Conservation (phyloP, 1,140 invertebrate genomes). For the Phymorhynchus buccinoides region DNA sequence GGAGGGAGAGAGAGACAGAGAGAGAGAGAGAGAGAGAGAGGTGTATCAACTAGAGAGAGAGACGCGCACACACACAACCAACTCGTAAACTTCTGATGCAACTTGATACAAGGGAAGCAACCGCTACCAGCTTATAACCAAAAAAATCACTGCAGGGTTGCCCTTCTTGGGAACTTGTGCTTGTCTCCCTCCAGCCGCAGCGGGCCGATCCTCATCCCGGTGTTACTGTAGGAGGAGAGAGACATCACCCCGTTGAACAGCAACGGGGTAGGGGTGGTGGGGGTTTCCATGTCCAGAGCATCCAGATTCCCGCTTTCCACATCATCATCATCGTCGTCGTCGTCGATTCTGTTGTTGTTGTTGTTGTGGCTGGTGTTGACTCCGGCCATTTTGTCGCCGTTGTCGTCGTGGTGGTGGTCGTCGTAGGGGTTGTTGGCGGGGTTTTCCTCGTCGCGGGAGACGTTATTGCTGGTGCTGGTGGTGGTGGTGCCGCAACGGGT, state of each 20-base stretch:
- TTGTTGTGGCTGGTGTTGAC: neutral
- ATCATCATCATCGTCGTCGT: neutral
- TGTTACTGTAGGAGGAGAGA: neutral
- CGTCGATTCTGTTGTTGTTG: neutral
- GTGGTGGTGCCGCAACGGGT: too few species aligned
- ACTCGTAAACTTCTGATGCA: too few species aligned
- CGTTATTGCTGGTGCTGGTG: too few species aligned
- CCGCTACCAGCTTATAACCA: too few species aligned
- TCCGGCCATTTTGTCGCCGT: neutral
- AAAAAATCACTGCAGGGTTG: neutral
- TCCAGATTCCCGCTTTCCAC: neutral
- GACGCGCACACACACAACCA: too few species aligned
- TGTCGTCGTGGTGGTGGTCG: neutral
- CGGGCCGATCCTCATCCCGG: neutral
- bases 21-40: too few species aligned
- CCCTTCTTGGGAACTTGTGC: neutral
- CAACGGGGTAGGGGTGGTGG: neutral
- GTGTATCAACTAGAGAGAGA: too few species aligned
- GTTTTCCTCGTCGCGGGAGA: too few species aligned
- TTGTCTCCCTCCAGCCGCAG: slow-evolving; percentile 4
- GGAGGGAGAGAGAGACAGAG: too few species aligned
- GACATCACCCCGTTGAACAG: neutral
- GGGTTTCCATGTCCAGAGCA: neutral
- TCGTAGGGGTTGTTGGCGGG: too few species aligned
- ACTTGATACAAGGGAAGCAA: too few species aligned